Evolutionary conservation across 2,797 vertebrate species (phyloP), one percentile per base, ranked within the genome.

Genomic region (Schizothorax lantsangensis): DNA sequence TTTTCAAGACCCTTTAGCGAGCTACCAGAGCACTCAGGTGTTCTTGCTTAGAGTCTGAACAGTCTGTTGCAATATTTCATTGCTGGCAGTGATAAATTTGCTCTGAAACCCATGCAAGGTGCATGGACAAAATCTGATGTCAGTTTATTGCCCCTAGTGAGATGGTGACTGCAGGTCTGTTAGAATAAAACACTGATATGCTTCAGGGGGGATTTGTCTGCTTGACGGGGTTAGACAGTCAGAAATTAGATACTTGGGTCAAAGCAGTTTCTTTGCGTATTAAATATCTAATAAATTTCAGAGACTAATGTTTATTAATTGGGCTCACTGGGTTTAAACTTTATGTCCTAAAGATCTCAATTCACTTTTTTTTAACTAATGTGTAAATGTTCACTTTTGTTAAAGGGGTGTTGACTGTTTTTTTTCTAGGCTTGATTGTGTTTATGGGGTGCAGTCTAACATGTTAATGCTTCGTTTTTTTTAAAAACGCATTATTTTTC

Each of bases 1-100:
- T 84, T 83, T 89, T 59, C 68, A 59, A 86, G 73, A 81, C 54
- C 81, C 85, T 69, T 87, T 84, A 81, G 78, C n/a, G 43, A 80
- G 78, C 79, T 43, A 38, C 33, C n/a, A 78, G 49, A 84, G 68
- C 64, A 59, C 86, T 26, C 62, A 83, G 79, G 88, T 89, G 43
- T 77, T 83, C 52, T 75, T 78, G 75, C 49, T 69, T 38, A 68
- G 75, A 79, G 38, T 86, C 81, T 84, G 66, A 54, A 49, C 78
- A 68, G 43, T 83, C 75, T 84, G 79, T 62, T 79, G 52, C 84
- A 64, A 87, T 87, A 72, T 81, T 87, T 86, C 74, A 85, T 85
- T 23, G 52, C 81, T 86, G 86, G 26, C 88, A 89, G 79, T 88
- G 88, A 88, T 77, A 83, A 33, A 89, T 89, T 80, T 75, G 84